phyloP scores from a whole-genome alignment of 2,888 invertebrate species.

The Cheilosia soror region DNA sequence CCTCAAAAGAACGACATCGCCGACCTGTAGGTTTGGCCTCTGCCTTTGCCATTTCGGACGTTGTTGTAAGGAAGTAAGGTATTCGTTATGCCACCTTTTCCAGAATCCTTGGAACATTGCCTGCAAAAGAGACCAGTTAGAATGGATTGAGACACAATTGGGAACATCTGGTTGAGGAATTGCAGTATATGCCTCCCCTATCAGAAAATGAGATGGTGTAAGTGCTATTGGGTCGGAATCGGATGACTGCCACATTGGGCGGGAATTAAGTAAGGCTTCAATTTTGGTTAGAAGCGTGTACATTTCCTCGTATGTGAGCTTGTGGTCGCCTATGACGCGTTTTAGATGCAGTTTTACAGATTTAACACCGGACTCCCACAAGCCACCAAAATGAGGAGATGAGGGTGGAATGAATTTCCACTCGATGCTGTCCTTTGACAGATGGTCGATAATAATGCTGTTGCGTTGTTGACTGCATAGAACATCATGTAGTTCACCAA shows the following conservation, averaged over 20 bases:
- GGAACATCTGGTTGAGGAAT: constrained; percentile 21
- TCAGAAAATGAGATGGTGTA: constrained; percentile 3
- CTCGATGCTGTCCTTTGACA: constrained; percentile 27
- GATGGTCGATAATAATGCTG: constrained; percentile 17
- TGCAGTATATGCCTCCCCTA: constrained; percentile 14
- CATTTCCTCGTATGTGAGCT: constrained; percentile 23
- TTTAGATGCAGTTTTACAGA: not conserved
- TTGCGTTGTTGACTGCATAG: constrained; percentile 22
- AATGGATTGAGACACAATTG: constrained; percentile 2
- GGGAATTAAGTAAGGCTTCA: not conserved
- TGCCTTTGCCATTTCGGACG: constrained; percentile 38
- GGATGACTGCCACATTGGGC: constrained; percentile 18
- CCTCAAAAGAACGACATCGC: constrained; percentile 10
- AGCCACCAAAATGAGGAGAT: constrained; percentile 40
- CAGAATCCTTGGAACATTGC: constrained; percentile 50
- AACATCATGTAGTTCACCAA: constrained; percentile 35
- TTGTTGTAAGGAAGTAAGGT: constrained; percentile 17
- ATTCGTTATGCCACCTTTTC: constrained; percentile 51
- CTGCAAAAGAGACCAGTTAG: constrained; percentile 33
- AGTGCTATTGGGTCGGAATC: constrained; percentile 13
- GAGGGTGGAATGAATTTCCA: constrained; percentile 52
- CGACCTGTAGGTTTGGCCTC: not conserved
- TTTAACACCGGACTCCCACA: not conserved
- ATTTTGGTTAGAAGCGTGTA: not conserved
- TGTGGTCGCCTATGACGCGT: not conserved